Evolutionary conservation across 2,888 invertebrate genomes (phyloP).

Genomic region (Hirudinaria manillensis): DNA sequence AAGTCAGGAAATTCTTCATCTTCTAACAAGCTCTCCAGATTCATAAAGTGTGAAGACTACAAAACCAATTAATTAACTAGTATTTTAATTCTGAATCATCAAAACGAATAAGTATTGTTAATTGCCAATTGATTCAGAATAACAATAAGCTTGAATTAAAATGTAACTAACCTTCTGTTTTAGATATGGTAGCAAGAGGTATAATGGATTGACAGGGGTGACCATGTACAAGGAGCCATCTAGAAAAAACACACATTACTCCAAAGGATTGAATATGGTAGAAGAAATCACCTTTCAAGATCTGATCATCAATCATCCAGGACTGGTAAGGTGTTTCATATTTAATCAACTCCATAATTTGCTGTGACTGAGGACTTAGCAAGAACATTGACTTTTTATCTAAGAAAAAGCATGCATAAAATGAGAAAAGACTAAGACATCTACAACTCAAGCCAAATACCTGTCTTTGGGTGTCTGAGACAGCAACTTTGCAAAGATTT

Average conservation of each 20-base stretch:
- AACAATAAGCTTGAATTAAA: background rate
- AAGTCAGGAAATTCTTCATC: constrained; percentile 17
- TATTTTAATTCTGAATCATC: too few species aligned
- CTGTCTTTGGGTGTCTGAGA: too few species aligned
- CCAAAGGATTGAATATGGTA: background rate
- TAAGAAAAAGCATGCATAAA: background rate
- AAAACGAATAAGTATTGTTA: too few species aligned
- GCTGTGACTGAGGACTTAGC: background rate
- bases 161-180: background rate
- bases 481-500: too few species aligned
- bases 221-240: constrained; percentile 4
- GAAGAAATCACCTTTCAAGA: background rate
- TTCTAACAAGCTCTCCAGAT: constrained; percentile 17
- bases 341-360: background rate
- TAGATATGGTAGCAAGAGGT: constrained; percentile 1
- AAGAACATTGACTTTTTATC: background rate
- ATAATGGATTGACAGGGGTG: background rate
- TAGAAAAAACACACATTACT: background rate
- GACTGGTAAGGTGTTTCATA: background rate
- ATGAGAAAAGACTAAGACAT: too few species aligned
- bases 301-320: background rate
- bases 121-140: background rate
- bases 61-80: background rate
- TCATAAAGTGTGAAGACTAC: constrained; percentile 1
- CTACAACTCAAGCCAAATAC: too few species aligned